A percentile compares a stretch with the other conserved stretches of the same genome.
Evolutionary conservation across 2,888 invertebrate genomes (phyloP).

Genomic region (Pasiphila rectangulata): DNA sequence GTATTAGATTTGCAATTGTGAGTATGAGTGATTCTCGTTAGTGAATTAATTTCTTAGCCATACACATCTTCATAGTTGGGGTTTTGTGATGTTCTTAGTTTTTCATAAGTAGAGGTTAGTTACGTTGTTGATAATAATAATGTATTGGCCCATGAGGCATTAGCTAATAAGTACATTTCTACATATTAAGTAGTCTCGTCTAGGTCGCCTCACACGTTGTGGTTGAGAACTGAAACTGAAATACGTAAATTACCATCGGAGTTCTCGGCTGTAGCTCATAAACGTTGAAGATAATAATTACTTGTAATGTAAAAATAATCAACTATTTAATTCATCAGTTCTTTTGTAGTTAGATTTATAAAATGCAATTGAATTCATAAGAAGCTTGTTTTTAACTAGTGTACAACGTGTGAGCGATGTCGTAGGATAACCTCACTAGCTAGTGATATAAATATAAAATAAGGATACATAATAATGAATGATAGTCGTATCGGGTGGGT

Average conservation of each 20-base stretch:
- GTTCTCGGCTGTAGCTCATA: conserved; percentile 32
- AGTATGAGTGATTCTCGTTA: conserved; percentile 31
- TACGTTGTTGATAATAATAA: conserved; percentile 70
- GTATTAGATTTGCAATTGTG: conserved; percentile 47
- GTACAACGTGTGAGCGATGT: conserved; percentile 57
- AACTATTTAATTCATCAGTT: not conserved
- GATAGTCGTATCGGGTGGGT: conserved; percentile 54
- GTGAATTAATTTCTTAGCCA: conserved; percentile 52
- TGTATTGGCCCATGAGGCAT: conserved; percentile 53
- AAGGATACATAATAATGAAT: conserved; percentile 56
- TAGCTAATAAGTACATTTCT: conserved; percentile 68
- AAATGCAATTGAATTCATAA: conserved; percentile 9
- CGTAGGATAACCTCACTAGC: conserved; percentile 76
- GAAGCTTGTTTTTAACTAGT: conserved; percentile 9
- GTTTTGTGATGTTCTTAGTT: conserved; percentile 72
- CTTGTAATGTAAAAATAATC: conserved; percentile 20
- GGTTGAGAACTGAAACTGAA: conserved; percentile 38
- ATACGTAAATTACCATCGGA: conserved; percentile 46
- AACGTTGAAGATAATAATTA: conserved; percentile 27
- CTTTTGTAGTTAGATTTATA: conserved; percentile 4
- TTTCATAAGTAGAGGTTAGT: conserved; percentile 67
- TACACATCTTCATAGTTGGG: conserved; percentile 43
- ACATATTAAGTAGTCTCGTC: conserved; percentile 64
- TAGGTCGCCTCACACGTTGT: conserved; percentile 66
- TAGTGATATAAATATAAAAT: conserved; percentile 63